Conservation (phyloP, 2,888 invertebrate genomes). For the Furcula furcula region DNA sequence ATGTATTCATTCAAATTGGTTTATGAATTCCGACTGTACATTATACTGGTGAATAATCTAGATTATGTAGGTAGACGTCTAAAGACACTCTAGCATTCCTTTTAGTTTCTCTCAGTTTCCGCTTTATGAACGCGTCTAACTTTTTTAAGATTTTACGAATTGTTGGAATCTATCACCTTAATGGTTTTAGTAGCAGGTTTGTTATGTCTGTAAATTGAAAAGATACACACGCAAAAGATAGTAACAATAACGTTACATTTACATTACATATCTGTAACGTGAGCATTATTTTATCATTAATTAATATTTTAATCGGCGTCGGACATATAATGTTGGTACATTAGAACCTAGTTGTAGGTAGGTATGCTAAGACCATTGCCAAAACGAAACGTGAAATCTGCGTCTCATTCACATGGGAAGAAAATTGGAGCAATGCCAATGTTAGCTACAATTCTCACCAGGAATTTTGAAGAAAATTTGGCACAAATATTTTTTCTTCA, state of each 20-base stretch:
- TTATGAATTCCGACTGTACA: neutral
- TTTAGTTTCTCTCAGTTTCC: slow-evolving; percentile 15
- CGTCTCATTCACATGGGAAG: slow-evolving; percentile 55
- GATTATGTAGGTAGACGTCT: slow-evolving; percentile 10
- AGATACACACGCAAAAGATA: too few relatives aligned
- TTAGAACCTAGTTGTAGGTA: slow-evolving; percentile 17
- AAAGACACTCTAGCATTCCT: slow-evolving; percentile 23
- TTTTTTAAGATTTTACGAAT: too few relatives aligned
- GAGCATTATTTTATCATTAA: too few relatives aligned
- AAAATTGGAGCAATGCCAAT: slow-evolving; percentile 70
- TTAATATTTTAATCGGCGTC: too few relatives aligned
- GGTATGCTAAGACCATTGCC: slow-evolving; percentile 54
- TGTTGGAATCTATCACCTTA: too few relatives aligned
- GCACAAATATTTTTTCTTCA: slow-evolving; percentile 63
- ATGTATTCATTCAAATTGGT: too few relatives aligned
- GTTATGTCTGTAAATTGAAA: too few relatives aligned
- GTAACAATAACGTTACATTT: too few relatives aligned
- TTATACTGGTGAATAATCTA: slow-evolving; percentile 16
- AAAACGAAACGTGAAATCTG: slow-evolving; percentile 63
- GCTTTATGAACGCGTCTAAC: slow-evolving; percentile 23
- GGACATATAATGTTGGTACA: slow-evolving; percentile 18
- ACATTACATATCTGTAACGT: too few relatives aligned
- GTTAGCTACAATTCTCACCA: slow-evolving; percentile 53
- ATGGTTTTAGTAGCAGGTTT: too few relatives aligned
- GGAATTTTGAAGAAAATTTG: slow-evolving; percentile 62